Conservation (phyloP, 2,888 invertebrate species). For the Poecilobothrus nobilitatus region DNA sequence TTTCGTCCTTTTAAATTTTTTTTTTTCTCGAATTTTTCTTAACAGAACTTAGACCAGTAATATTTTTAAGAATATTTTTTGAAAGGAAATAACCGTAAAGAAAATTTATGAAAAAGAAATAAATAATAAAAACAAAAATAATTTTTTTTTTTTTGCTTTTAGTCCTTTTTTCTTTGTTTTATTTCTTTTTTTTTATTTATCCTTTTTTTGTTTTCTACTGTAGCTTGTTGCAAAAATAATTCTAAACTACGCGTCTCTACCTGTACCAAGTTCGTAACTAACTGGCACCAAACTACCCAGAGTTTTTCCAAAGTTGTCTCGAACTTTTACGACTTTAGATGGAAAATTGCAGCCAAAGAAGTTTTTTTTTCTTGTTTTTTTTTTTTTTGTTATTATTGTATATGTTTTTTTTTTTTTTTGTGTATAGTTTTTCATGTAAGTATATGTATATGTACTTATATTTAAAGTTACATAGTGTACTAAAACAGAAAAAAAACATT, state of each 20-base stretch:
- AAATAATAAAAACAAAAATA: slow-evolving; percentile 2
- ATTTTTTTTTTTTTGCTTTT: slow-evolving; percentile 11
- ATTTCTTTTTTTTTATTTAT: slow-evolving; percentile 18
- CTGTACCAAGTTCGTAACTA: slow-evolving; percentile 47
- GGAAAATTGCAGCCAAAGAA: slow-evolving; percentile 38
- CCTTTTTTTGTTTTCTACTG: slow-evolving; percentile 14
- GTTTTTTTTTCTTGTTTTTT: not conserved
- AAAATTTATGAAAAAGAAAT: not conserved
- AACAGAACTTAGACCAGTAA: too few species aligned
- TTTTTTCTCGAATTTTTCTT: slow-evolving; percentile 22
- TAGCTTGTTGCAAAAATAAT: slow-evolving; percentile 20
- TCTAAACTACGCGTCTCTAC: slow-evolving; percentile 42
- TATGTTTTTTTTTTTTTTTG: not conserved
- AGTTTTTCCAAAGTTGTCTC: slow-evolving; percentile 45
- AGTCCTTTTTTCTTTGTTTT: slow-evolving; percentile 19
- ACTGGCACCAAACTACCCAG: slow-evolving; percentile 43
- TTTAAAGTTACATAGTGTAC: too few species aligned
- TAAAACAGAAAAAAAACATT: too few species aligned
- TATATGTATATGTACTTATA: too few species aligned
- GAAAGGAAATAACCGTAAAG: not conserved
- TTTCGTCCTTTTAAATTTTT: too few species aligned
- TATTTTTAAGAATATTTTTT: too few species aligned
- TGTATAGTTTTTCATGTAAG: not conserved
- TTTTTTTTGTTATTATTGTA: not conserved
- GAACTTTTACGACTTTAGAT: slow-evolving; percentile 38